Percentiles rank a stretch among this genome's conserved stretches.
phyloP scores from a whole-genome alignment of 2,113 vertebrate genomes.

The Acrocephalus arundinaceus region DNA sequence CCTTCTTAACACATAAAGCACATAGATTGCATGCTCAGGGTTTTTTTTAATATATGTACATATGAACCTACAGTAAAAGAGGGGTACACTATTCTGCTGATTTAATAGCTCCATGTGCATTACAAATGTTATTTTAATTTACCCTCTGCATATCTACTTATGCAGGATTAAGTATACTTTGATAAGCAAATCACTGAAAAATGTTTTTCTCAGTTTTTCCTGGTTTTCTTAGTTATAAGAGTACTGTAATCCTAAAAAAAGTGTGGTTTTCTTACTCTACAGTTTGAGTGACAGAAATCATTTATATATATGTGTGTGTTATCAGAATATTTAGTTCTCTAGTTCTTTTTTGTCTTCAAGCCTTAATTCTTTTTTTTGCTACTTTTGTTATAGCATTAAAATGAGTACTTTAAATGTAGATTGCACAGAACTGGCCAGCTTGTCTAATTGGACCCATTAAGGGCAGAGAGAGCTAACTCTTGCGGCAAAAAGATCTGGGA shows the following conservation, averaged over 20 bases:
- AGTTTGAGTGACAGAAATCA: background rate
- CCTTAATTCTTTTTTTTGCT: background rate
- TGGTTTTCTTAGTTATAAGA: background rate
- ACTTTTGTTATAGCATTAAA: background rate
- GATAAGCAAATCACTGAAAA: background rate
- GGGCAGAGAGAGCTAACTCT: background rate
- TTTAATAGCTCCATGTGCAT: background rate
- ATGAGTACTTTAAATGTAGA: background rate
- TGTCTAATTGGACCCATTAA: background rate
- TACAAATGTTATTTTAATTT: background rate
- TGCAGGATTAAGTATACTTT: background rate
- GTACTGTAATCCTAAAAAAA: background rate
- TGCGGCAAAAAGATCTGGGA: background rate
- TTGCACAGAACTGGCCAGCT: background rate
- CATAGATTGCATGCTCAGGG: background rate
- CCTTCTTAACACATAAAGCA: background rate
- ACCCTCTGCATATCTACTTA: background rate
- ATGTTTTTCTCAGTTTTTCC: background rate
- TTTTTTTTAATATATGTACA: background rate
- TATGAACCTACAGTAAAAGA: background rate
- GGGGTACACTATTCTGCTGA: background rate
- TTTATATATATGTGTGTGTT: background rate
- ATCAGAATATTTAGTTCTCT: background rate
- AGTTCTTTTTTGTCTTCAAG: background rate
- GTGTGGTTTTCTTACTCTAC: background rate